These are phyloP conservation scores for Halocaridina rubra DNA, from an alignment of 2,888 invertebrate species.

Conservation along the genomic window DNA sequence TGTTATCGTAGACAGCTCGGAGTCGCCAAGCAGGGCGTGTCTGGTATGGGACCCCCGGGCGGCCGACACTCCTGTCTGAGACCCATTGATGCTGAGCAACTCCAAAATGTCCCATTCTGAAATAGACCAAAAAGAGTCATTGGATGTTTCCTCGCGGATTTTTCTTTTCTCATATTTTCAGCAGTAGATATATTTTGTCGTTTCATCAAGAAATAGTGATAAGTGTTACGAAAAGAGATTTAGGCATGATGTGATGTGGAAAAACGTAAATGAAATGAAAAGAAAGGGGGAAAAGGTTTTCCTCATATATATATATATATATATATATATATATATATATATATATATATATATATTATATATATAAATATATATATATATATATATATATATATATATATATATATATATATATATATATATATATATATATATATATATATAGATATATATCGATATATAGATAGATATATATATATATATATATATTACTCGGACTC, in stretches of 20 bases:
- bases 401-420: neutral
- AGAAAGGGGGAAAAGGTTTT: neutral
- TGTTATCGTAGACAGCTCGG: slow-evolving; percentile 50
- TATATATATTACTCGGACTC: neutral
- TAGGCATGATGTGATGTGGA: neutral
- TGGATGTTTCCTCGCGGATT: no score
- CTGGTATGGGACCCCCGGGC: slow-evolving; percentile 45
- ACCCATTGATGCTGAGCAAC: slow-evolving; percentile 52
- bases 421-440: neutral
- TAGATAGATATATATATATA: neutral
- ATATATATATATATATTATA: neutral
- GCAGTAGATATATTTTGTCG: neutral
- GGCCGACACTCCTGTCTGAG: slow-evolving; percentile 56
- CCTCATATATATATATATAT: neutral
- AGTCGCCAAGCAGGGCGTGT: slow-evolving; percentile 55
- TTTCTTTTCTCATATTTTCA: no score
- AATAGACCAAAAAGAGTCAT: neutral
- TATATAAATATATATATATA: neutral
- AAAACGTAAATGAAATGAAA: neutral
- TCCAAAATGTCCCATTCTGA: slow-evolving; percentile 62
- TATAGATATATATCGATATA: neutral
- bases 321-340: slow-evolving; percentile 16
- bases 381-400: neutral
- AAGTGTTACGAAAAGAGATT: no score
- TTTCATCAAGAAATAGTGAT: no score